Evolutionary conservation across 2,113 vertebrate genomes (phyloP), one percentile per base, ranked within the genome.

Genomic region (Pelecanoides urinatrix): DNA sequence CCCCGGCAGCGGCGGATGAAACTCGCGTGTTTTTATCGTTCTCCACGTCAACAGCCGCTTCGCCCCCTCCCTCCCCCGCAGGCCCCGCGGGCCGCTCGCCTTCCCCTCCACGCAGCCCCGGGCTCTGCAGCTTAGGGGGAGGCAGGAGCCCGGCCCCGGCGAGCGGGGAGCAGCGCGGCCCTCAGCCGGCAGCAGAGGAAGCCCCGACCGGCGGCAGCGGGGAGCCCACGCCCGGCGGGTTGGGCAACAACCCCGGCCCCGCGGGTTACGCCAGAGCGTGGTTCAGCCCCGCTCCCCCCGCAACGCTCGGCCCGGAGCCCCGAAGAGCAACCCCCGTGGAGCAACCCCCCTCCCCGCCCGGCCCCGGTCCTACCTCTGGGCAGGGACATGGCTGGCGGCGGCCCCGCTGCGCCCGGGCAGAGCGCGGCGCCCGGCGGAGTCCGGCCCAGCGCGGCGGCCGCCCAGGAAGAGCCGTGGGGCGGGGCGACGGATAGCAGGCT

Each of bases 361-460:
- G 6, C 29, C 49, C 40, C 40, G 29, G 5, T 5, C 86, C 14
- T 86, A 83, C 82, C 93, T 95, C 66, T 94, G 22, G 94, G 96
- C 23, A 93, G 52, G 13, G 96, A 96, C 96, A 96, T 96, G 79
- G 55, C 62, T n/a, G 42, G 14, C 65, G 50, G 32, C 65, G 67
- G 53, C 75, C 80, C 82, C 53, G 42, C 42, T 4, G 68, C 56
- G 32, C 68, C 12, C 82, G 26, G 74, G 29, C 72, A 16, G 23
- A 20, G 56, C 45, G 52, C 70, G 73, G 42, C 42, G 50, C 26
- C 47, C 40, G 38, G 47, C 25, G n/a, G 40, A 58, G 23, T 59
- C 26, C 38, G 22, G 25, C 65, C 52, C 61, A 38, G 45, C 32
- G 40, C 88, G 29, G 75, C 76, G 65, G 23, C 34, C 79, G 52